These are phyloP conservation scores for Macrotis lagotis DNA, from an alignment of 2,113 vertebrate genomes.

Conservation along the genomic window DNA sequence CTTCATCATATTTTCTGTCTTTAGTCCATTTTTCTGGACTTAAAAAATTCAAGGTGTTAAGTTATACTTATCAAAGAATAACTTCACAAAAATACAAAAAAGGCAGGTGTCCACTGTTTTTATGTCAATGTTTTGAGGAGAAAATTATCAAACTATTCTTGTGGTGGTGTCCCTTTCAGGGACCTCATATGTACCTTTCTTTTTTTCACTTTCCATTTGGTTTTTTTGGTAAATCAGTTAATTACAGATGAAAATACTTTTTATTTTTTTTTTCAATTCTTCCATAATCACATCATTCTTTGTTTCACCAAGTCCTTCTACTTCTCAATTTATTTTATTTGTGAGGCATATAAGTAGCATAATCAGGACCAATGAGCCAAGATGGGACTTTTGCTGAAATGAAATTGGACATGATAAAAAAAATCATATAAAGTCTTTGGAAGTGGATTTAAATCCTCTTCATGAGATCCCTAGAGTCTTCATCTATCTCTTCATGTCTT, in stretches of 20 bases:
- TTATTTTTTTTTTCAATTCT: not conserved
- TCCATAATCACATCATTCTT: not conserved
- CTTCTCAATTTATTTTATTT: not conserved
- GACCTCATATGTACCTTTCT: not conserved
- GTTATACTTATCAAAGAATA: not conserved
- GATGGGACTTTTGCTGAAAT: not conserved
- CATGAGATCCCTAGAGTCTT: not conserved
- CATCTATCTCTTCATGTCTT: not conserved
- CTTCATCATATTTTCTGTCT: not conserved
- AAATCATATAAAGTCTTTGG: not conserved
- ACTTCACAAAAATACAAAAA: not conserved
- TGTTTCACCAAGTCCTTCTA: too few relatives aligned
- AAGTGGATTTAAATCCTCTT: not conserved
- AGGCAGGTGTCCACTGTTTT: not conserved
- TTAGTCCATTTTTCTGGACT: not conserved
- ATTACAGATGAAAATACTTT: not conserved
- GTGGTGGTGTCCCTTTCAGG: not conserved
- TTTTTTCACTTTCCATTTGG: not conserved
- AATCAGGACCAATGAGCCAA: not conserved
- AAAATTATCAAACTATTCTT: not conserved
- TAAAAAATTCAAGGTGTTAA: not conserved
- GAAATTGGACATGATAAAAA: not conserved
- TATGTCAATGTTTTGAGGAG: not conserved
- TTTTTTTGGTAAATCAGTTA: not conserved
- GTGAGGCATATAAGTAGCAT: not conserved